These are phyloP conservation scores for Coelogynopora nodosa DNA, from an alignment of 2,888 invertebrate genomes.

Conservation along the genomic window DNA sequence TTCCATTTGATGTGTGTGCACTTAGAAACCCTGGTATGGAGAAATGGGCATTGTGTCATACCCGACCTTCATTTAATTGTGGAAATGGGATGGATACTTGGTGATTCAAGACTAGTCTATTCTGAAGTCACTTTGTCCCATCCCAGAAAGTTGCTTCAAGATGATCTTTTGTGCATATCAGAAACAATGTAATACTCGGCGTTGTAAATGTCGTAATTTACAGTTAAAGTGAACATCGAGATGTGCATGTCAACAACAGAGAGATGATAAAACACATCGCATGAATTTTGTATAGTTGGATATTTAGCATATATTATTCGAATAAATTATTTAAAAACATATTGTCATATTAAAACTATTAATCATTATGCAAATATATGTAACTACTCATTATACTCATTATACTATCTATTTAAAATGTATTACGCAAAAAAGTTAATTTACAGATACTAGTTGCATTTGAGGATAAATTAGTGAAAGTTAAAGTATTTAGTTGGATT, in stretches of 20 bases:
- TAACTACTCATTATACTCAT: neutral
- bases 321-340: neutral
- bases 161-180: conserved; percentile 7
- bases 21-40: neutral
- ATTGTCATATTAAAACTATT: conserved; percentile 6
- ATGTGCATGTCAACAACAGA: conserved; percentile 17
- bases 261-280: neutral
- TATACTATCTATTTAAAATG: neutral
- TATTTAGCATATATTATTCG: conserved; percentile 10
- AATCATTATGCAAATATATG: conserved; percentile 5
- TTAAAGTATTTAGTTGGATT: too few relatives aligned
- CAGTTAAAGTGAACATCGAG: neutral
- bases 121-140: conserved; percentile 11
- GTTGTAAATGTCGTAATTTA: neutral
- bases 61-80: neutral
- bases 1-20: neutral
- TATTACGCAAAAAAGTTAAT: neutral
- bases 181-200: conserved; percentile 21
- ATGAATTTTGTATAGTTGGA: conserved; percentile 16
- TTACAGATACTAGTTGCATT: neutral
- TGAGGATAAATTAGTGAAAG: neutral
- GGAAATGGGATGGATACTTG: neutral
- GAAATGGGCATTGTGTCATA: neutral
- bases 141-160: neutral
- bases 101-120: too few relatives aligned